These are phyloP conservation scores for Gavialis gangeticus DNA, from an alignment of 2,113 vertebrate species.

Conservation along the genomic window DNA sequence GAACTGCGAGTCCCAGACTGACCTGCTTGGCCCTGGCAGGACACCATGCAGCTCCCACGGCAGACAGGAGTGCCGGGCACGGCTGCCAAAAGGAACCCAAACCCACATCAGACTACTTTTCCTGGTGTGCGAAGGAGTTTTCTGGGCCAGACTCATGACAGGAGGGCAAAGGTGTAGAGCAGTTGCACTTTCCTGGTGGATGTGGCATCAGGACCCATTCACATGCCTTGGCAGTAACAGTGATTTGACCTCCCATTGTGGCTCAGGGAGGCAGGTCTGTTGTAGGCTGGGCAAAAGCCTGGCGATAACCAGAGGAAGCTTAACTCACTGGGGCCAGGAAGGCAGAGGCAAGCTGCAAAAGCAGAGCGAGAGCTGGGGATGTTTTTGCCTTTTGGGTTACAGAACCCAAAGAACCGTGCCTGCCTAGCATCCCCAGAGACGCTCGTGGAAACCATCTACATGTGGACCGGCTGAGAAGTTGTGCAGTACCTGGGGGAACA, in stretches of 20 bases:
- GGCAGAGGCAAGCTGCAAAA: background rate
- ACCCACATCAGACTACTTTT: no score
- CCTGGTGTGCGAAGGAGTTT: background rate
- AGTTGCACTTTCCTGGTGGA: background rate
- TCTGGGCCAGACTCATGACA: background rate
- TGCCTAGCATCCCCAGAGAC: background rate
- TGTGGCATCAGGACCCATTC: no score
- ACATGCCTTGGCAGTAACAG: background rate
- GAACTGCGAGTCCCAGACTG: no score
- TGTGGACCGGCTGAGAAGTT: background rate
- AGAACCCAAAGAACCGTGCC: background rate
- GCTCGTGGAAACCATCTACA: background rate
- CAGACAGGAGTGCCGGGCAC: background rate
- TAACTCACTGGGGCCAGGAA: background rate
- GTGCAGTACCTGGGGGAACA: background rate
- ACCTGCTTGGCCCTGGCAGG: background rate
- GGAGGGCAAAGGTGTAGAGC: no score
- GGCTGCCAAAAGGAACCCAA: no score
- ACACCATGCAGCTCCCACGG: background rate
- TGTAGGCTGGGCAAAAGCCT: background rate
- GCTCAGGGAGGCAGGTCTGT: background rate
- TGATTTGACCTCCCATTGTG: background rate
- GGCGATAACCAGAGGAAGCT: background rate
- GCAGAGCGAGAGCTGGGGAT: background rate
- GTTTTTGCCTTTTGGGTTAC: background rate